Base-by-base conservation (phyloP, 2,113 vertebrate species). In the Rhinolophus ferrumequinum region DNA sequence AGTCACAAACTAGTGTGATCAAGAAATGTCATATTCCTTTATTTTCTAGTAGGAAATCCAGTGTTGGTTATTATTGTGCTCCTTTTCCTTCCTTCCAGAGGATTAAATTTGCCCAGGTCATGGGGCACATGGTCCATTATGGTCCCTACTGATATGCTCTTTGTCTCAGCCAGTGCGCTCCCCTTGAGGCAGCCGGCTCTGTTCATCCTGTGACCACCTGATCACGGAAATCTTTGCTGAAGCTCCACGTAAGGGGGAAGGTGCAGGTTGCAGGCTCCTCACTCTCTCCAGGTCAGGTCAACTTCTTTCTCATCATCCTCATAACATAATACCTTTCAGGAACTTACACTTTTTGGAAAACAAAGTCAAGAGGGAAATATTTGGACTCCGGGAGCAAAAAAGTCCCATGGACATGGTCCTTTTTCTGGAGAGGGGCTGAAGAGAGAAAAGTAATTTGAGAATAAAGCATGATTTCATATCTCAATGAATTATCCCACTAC, bases 1-100 rank as follows among this genome's bases (percentile, higher is more conserved):
- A 82, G 72, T 91, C 41, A 88, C 19, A 91, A 84, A 62, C 50
- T 70, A 77, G 5, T 58, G 8, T 93, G 73, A 81, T 70, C 52
- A 93, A 94, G 62, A 93, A 88, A 93, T 70, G 54, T 84, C 50
- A 15, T 58, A 60, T 77, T 77, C 64, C 11, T 91, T 94, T 88
- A 85, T 96, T 95, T 92, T 79, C 66, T 76, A 33, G 24, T 66
- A 88, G 33, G 10, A 95, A 88, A 88, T 58, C 6, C 15, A 82
- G 24, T 67, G 13, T 92, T 69, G 87, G 50, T 62, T 26, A 30
- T 73, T 66, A 50, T 33, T 75, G 28, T 80, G 14, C 28, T 80
- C 18, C 33, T 76, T 88, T 93, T 52, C 24, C 50, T 93, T 80
- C 44, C 26, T 66, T 54, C 28, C 7, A 56, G 72, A 58, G 70